Base-by-base conservation (phyloP, 35 echinoderm and acorn worm genomes). In the Patiria miniata region DNA sequence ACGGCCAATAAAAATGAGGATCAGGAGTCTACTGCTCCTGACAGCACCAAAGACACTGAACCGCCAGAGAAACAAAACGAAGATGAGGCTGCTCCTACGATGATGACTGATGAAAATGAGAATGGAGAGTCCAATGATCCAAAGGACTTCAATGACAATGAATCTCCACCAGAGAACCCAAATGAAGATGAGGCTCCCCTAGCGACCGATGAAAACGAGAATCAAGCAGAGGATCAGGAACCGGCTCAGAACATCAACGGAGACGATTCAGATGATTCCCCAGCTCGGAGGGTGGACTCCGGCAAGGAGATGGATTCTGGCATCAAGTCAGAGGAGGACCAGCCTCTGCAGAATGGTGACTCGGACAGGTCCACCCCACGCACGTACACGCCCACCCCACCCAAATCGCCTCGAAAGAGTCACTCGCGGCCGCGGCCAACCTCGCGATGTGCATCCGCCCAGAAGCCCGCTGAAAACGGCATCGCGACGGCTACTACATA, bases 221-320 rank as follows among this genome's bases (percentile, higher is more conserved):
- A 73, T 9, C 2, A 32, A 73, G 65, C 14, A 10, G 14, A 36
- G 34, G 26, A 73, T 28, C 21, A 73, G 29, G 65, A 69, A 3
- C 22, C 9, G 61, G 61, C 22, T 9, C 65, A 4, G 12, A 12
- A 47, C 42, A 47, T 4, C 42, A 12, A 47, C 12, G 42, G 42
- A 47, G 26, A 2, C 0, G 65, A 73, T 18, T 23, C 19, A 73
- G 65, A 32, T 8, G 26, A 73, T 18, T 73, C 65, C 14, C 65
- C 65, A 23, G 34, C 65, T 5, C 65, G 8, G 19, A 2, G 65
- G n/a, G 65, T 14, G 26, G 65, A 73, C 29, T 36, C 65, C 3
- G 65, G 65, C 26, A 73, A 73, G 34, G 65, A 73, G 26, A 73
- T 34, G 26, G 65, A 73, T 34, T 73, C 65, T 26, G 65, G 65